phyloP scores from a whole-genome alignment of 2,113 vertebrate genomes.

The Amblyornis subalaris region DNA sequence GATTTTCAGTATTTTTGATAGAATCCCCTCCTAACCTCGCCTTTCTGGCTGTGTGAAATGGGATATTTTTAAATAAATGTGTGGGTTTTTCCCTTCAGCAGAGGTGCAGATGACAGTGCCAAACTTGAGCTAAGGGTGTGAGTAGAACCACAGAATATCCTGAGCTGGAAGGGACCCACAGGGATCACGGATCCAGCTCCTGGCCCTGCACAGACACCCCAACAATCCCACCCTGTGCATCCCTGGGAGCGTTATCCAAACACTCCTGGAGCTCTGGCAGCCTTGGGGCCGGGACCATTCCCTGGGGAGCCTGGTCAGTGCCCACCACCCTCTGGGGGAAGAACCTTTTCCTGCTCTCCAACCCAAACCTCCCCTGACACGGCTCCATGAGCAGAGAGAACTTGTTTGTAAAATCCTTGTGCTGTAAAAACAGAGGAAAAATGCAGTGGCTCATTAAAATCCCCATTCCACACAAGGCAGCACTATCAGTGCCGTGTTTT shows the following conservation, averaged over 20 bases:
- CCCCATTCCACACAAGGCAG: background rate
- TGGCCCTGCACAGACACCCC: background rate
- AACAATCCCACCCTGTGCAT: fast-evolving
- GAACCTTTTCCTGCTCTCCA: background rate
- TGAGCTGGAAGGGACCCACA: background rate
- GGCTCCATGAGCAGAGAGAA: background rate
- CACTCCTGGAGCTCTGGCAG: background rate
- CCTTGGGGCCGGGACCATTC: background rate
- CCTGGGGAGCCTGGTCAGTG: background rate
- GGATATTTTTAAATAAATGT: background rate
- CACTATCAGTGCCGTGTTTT: background rate
- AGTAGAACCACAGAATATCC: background rate
- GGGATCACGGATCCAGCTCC: background rate
- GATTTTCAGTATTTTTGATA: background rate
- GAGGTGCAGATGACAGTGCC: background rate
- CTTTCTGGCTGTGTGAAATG: background rate
- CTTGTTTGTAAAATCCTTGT: background rate
- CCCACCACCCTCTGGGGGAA: background rate
- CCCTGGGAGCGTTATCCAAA: fast-evolving
- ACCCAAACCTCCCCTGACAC: fast-evolving
- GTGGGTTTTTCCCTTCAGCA: background rate
- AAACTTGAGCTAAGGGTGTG: background rate
- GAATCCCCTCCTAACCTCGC: background rate
- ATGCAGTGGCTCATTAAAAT: background rate
- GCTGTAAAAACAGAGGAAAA: background rate